Percentiles rank a stretch among this genome's conserved stretches.
phyloP scores from a whole-genome alignment of 2,888 invertebrate genomes.

The Liopterus haemorrhoidalis region DNA sequence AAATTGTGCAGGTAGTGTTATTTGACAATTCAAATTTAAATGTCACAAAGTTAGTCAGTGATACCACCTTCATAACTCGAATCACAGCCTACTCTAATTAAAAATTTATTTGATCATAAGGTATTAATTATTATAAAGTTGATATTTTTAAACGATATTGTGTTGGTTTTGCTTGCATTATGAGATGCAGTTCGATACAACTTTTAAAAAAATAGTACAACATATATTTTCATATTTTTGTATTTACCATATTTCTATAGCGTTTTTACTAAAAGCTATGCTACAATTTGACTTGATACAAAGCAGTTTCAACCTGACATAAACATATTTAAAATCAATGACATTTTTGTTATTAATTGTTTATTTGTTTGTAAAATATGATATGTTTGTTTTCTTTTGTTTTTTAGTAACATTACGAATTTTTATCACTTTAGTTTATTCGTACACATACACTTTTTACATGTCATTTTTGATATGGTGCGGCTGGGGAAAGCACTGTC shows the following conservation, averaged over 20 bases:
- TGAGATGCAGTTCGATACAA: conserved; percentile 19
- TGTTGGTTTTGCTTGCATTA: too few relatives aligned
- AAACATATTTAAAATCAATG: conserved; percentile 14
- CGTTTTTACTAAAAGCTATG: too few relatives aligned
- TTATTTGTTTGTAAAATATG: conserved; percentile 20
- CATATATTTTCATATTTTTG: conserved; percentile 15
- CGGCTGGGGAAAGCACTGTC: neutral
- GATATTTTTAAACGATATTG: too few relatives aligned
- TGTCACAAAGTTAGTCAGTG: too few relatives aligned
- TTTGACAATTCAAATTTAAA: too few relatives aligned
- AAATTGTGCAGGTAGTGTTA: too few relatives aligned
- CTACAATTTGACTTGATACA: too few relatives aligned
- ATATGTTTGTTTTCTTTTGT: conserved; percentile 21
- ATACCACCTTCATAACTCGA: too few relatives aligned
- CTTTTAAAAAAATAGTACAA: conserved; percentile 23
- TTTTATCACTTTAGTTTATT: conserved; percentile 6
- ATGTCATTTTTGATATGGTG: neutral
- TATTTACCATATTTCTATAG: too few relatives aligned
- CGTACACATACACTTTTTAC: conserved; percentile 7
- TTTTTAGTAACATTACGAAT: conserved; percentile 11
- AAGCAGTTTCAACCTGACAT: conserved; percentile 18
- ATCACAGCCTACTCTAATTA: too few relatives aligned
- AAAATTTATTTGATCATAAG: too few relatives aligned
- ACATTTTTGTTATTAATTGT: conserved; percentile 11
- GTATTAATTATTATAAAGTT: too few relatives aligned